phyloP scores from a whole-genome alignment of 2,888 invertebrate genomes.

The Drosophila birchii region DNA sequence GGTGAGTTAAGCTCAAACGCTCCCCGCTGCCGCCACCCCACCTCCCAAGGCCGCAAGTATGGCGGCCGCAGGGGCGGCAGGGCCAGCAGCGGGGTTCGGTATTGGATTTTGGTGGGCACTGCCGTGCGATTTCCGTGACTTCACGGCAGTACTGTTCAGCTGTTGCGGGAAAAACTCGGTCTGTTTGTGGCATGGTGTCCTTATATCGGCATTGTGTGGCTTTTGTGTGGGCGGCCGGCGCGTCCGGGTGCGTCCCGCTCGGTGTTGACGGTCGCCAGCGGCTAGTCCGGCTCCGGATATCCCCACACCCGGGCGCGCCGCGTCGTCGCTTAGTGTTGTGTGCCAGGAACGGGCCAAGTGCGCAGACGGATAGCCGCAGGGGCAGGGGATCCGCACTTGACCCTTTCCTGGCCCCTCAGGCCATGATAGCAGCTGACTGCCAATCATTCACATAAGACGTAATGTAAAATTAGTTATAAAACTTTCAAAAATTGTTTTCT shows the following conservation, averaged over 20 bases:
- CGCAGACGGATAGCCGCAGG: slow-evolving; percentile 57
- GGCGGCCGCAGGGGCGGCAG: slow-evolving; percentile 6
- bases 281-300: slow-evolving; percentile 51
- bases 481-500: slow-evolving; percentile 73
- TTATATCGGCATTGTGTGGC: slow-evolving; percentile 6
- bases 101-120: slow-evolving; percentile 45
- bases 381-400: slow-evolving; percentile 50
- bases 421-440: slow-evolving; percentile 6
- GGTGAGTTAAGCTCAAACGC: slow-evolving; percentile 40
- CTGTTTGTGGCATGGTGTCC: slow-evolving; percentile 48
- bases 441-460: slow-evolving; percentile 61
- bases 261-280: slow-evolving; percentile 35
- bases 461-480: slow-evolving; percentile 77
- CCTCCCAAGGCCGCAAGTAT: not conserved
- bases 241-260: slow-evolving; percentile 23
- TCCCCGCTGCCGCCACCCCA: slow-evolving; percentile 19
- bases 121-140: slow-evolving; percentile 75
- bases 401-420: slow-evolving; percentile 51
- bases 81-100: slow-evolving; percentile 19
- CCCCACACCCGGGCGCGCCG: slow-evolving; percentile 46
- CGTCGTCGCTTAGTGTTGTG: slow-evolving; percentile 46
- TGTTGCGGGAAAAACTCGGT: slow-evolving; percentile 48
- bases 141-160: slow-evolving; percentile 65
- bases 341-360: slow-evolving; percentile 57
- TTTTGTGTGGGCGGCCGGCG: slow-evolving; percentile 24